Evolutionary conservation across 2,113 vertebrate species (phyloP).

Genomic region (Tragelaphus strepsiceros): DNA sequence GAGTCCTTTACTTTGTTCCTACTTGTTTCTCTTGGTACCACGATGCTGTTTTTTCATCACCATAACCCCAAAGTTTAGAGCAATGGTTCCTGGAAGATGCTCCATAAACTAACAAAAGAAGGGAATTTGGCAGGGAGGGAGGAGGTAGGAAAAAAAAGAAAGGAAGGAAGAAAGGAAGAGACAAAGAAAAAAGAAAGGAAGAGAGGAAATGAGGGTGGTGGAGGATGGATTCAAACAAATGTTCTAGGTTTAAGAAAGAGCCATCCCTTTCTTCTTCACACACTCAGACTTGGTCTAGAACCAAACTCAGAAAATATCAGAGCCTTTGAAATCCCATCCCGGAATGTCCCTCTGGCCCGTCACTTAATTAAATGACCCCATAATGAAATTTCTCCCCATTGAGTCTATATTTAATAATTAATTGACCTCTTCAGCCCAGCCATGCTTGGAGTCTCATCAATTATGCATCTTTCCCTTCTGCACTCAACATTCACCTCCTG

Average conservation of each 20-base stretch:
- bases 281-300: not conserved
- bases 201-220: not conserved
- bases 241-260: not conserved
- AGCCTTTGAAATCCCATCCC: conserved; percentile 67
- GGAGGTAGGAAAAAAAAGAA: rapidly evolving
- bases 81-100: not conserved
- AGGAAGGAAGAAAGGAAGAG: not conserved
- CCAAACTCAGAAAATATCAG: conserved; percentile 56
- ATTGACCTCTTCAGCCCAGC: conserved; percentile 79
- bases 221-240: not conserved
- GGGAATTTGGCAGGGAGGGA: not conserved
- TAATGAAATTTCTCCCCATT: conserved; percentile 87
- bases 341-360: conserved; percentile 73
- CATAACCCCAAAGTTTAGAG: not conserved
- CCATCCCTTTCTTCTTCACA: not conserved
- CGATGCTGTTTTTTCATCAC: not conserved
- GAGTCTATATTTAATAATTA: conserved; percentile 85
- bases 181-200: rapidly evolving
- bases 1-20: not conserved
- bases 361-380: conserved; percentile 87
- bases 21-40: not conserved
- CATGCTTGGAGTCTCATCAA: conserved; percentile 80
- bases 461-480: conserved; percentile 77
- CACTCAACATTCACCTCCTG: conserved; percentile 61
- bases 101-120: not conserved